Evolutionary conservation across 2,888 invertebrate genomes (phyloP).

Genomic region (Podabrus alpinus): DNA sequence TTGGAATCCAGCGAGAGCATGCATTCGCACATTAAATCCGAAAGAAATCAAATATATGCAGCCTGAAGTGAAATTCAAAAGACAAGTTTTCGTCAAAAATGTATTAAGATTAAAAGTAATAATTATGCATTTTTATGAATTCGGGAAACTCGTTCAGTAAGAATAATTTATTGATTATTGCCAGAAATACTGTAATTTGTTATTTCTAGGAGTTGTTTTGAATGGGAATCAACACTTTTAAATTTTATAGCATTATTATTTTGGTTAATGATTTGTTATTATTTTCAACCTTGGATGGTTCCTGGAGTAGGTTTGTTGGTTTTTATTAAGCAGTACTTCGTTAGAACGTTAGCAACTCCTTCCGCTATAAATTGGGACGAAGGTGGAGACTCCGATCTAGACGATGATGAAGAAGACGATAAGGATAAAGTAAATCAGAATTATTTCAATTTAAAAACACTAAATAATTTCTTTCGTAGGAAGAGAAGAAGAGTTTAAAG

Average conservation of each 20-base stretch:
- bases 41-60: slow-evolving; percentile 95
- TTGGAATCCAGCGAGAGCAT: slow-evolving; percentile 94
- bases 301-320: slow-evolving; percentile 81
- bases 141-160: slow-evolving; percentile 90
- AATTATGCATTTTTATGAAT: slow-evolving; percentile 84
- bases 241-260: slow-evolving; percentile 82
- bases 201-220: slow-evolving; percentile 82
- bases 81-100: slow-evolving; percentile 91
- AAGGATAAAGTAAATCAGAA: slow-evolving; percentile 71
- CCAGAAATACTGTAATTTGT: not conserved
- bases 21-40: slow-evolving; percentile 90
- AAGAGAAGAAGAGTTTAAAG: slow-evolving; percentile 93
- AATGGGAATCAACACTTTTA: slow-evolving; percentile 91
- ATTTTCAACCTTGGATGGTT: slow-evolving; percentile 95
- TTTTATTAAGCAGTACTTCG: slow-evolving; percentile 75
- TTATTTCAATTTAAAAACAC: not conserved
- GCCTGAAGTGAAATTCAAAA: slow-evolving; percentile 93
- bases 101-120: slow-evolving; percentile 91
- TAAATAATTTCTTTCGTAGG: slow-evolving; percentile 59
- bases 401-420: slow-evolving; percentile 90
- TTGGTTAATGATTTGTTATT: slow-evolving; percentile 89
- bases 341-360: slow-evolving; percentile 56
- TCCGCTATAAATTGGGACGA: slow-evolving; percentile 53
- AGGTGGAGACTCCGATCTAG: slow-evolving; percentile 59
- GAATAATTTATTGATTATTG: slow-evolving; percentile 57